Conservation (phyloP, 2,888 invertebrate species). For the Lithophane ornitopus region DNA sequence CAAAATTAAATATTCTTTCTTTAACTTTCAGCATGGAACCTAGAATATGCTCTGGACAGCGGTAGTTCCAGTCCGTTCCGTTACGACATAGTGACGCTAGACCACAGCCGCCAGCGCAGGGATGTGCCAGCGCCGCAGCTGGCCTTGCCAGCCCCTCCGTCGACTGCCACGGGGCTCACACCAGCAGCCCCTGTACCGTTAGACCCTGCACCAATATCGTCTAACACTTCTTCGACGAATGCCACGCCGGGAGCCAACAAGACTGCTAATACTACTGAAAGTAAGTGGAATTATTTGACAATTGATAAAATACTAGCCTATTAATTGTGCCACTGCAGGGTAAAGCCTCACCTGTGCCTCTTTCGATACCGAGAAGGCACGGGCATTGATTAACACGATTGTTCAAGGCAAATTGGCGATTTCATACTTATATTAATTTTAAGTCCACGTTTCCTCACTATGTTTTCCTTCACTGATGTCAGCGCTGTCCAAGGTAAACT, state of each 20-base stretch:
- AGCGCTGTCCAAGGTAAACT: not conserved
- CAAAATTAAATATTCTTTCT: not conserved
- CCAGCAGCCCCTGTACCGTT: not conserved
- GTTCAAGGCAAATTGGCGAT: not conserved
- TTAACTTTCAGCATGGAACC: conserved; percentile 66
- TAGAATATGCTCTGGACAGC: conserved; percentile 66
- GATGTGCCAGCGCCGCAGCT: conserved; percentile 33
- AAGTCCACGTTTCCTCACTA: not conserved
- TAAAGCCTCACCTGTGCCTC: not conserved
- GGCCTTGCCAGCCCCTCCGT: not conserved
- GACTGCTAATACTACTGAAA: conserved; percentile 52
- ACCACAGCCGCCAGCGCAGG: conserved; percentile 58
- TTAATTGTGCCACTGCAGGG: not conserved
- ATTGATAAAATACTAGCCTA: not conserved
- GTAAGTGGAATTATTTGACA: conserved; percentile 59
- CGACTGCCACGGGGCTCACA: not conserved
- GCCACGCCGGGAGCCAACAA: conserved; percentile 54
- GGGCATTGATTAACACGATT: not conserved
- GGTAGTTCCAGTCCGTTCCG: conserved; percentile 51
- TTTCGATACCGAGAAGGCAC: not conserved
- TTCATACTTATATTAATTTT: not conserved
- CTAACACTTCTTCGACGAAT: conserved; percentile 28
- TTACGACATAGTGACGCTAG: conserved; percentile 64
- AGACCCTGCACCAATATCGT: conserved; percentile 2
- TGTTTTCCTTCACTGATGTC: not conserved